Percentiles rank a stretch among this genome's conserved stretches.
Conservation (phyloP, 2,888 invertebrate genomes). For the Dasypogon diadema region DNA sequence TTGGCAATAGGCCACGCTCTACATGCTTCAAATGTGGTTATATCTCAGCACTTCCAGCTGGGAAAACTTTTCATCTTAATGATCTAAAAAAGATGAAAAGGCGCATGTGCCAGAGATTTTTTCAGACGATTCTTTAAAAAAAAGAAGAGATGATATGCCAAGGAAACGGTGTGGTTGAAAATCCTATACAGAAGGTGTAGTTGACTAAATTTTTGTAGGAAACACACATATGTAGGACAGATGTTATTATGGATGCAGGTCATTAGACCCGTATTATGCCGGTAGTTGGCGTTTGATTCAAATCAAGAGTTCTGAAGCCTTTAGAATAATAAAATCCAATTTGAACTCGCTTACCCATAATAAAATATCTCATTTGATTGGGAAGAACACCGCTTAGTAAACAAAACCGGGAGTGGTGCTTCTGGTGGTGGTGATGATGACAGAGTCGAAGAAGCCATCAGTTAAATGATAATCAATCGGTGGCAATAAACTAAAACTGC, state of each 20-base stretch:
- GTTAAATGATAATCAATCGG: slow-evolving; percentile 39
- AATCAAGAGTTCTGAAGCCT: slow-evolving; percentile 23
- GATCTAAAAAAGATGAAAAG: slow-evolving; percentile 40
- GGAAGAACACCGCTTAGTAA: neutral
- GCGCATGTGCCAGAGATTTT: slow-evolving; percentile 41
- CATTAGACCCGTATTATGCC: neutral
- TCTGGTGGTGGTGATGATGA: neutral
- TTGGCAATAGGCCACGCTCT: slow-evolving; percentile 41
- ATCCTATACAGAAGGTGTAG: slow-evolving; percentile 2
- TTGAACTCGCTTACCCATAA: neutral
- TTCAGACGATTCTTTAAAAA: neutral
- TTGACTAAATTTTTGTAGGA: slow-evolving; percentile 16
- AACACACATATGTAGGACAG: slow-evolving; percentile 42
- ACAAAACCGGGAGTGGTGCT: neutral
- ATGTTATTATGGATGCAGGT: slow-evolving; percentile 41
- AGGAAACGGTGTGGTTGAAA: slow-evolving; percentile 13
- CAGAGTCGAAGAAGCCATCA: neutral
- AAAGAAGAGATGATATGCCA: neutral
- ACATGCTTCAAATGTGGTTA: neutral
- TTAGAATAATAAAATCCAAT: slow-evolving; percentile 28
- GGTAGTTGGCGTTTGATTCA: slow-evolving; percentile 26
- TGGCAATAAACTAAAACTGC: slow-evolving; percentile 41
- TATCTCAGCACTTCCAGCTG: slow-evolving; percentile 35
- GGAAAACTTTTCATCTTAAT: slow-evolving; percentile 41
- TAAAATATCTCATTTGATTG: neutral